Conservation (phyloP, 2,888 invertebrate species). For the Altica lythri region DNA sequence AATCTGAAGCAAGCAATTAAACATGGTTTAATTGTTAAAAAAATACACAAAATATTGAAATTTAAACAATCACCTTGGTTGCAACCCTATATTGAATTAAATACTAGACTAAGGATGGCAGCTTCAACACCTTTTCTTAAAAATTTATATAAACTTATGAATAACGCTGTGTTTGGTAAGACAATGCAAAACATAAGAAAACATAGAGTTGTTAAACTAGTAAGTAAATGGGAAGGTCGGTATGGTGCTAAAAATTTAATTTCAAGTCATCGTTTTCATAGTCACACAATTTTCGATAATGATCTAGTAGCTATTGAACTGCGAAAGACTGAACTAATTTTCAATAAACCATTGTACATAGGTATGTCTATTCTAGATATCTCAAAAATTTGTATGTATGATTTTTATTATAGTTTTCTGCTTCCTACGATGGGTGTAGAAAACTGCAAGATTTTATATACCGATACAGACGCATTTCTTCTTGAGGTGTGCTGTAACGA, state of each 20-base stretch:
- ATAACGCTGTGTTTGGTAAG: constrained; percentile 45
- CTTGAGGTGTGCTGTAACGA: constrained; percentile 42
- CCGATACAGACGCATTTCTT: constrained; percentile 24
- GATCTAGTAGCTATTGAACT: constrained; percentile 32
- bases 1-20: constrained; percentile 42
- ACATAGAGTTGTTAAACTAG: constrained; percentile 47
- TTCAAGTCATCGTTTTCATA: constrained; percentile 29
- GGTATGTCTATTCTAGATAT: constrained; percentile 36
- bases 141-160: constrained; percentile 2
- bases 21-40: constrained; percentile 37
- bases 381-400: constrained; percentile 34
- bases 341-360: constrained; percentile 35
- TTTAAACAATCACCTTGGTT: constrained; percentile 52
- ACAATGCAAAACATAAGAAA: constrained; percentile 52
- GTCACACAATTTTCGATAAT: constrained; percentile 29
- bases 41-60: constrained; percentile 48
- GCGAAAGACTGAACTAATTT: constrained; percentile 27
- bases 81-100: constrained; percentile 52
- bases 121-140: constrained; percentile 35
- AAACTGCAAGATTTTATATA: constrained; percentile 29
- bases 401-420: constrained; percentile 36
- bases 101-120: constrained; percentile 46
- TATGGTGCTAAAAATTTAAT: constrained; percentile 34
- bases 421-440: constrained; percentile 17
- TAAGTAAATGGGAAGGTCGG: constrained; percentile 38